Conservation (phyloP, 2,888 invertebrate genomes). For the Isotomurus palustris region DNA sequence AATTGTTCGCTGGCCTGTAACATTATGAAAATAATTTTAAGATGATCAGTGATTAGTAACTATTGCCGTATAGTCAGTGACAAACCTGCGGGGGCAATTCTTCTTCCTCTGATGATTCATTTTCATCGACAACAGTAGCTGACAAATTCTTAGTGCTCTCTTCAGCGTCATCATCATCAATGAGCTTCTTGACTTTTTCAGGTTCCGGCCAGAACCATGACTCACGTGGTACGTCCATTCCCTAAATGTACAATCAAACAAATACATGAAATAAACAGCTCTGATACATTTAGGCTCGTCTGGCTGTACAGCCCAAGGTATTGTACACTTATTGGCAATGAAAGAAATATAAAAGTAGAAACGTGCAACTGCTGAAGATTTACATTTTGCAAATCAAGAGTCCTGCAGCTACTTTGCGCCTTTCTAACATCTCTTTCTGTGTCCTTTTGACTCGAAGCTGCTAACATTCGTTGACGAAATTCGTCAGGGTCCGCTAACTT, state of each 20-base stretch:
- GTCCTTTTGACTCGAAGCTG: conserved; percentile 54
- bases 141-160: conserved; percentile 47
- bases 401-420: conserved; percentile 57
- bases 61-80: conserved; percentile 47
- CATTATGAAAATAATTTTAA: not conserved
- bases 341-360: not conserved
- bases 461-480: conserved; percentile 55
- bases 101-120: conserved; percentile 45
- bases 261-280: no score
- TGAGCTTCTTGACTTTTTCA: not conserved
- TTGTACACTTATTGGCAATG: not conserved
- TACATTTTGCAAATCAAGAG: conserved; percentile 57
- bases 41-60: conserved; percentile 47
- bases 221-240: conserved; percentile 52
- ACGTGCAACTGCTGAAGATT: conserved; percentile 30
- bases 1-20: conserved; percentile 54
- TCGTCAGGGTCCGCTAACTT: conserved; percentile 50
- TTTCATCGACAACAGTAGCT: conserved; percentile 50
- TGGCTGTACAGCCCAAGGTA: no score
- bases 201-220: conserved; percentile 58
- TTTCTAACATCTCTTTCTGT: conserved; percentile 53
- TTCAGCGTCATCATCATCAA: not conserved
- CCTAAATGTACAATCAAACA: not conserved
- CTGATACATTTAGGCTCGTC: no score
- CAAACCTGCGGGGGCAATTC: not conserved